Percentiles rank a stretch among this genome's conserved stretches.
phyloP scores from a whole-genome alignment of 92 coral and sea anemone species.

The Actinernus sp. region DNA sequence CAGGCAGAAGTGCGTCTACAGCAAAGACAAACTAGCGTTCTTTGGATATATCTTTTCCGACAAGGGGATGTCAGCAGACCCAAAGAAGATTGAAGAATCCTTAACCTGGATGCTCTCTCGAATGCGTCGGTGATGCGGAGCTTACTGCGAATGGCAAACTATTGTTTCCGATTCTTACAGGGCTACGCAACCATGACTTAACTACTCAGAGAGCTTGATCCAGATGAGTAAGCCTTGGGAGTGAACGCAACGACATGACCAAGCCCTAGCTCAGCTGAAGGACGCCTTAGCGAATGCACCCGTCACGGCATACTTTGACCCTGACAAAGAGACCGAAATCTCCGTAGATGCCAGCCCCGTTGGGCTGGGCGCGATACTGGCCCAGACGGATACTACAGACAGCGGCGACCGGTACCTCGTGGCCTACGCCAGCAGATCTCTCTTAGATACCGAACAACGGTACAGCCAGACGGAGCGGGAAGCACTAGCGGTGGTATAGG shows the following conservation, averaged over 20 bases:
- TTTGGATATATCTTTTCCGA: too few relatives aligned
- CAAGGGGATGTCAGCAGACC: too few relatives aligned
- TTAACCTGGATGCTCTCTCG: constrained; percentile 32
- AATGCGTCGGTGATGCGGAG: constrained; percentile 56
- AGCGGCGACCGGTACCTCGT: constrained; percentile 22
- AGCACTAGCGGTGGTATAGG: constrained; percentile 50
- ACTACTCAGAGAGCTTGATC: constrained; percentile 11
- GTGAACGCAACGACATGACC: constrained; percentile 29
- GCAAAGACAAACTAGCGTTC: constrained; percentile 20
- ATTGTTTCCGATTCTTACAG: constrained; percentile 40
- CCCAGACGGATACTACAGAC: constrained; percentile 32
- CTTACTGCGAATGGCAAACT: constrained; percentile 64
- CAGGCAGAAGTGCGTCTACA: constrained; percentile 37
- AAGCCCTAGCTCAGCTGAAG: constrained; percentile 32
- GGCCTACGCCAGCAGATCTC: constrained; percentile 56
- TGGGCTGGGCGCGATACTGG: constrained; percentile 42
- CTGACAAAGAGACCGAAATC: constrained; percentile 27
- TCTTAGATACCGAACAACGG: constrained; percentile 30
- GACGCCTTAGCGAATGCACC: constrained; percentile 32
- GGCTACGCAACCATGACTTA: constrained; percentile 32
- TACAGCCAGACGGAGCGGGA: constrained; percentile 43
- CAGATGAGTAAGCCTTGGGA: not conserved
- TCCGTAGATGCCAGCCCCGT: constrained; percentile 54
- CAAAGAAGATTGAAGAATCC: constrained; percentile 30
- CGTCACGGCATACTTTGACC: constrained; percentile 52